Evolutionary conservation across 1,140 invertebrate species (phyloP).

Genomic region (Xylocopa sonorina): DNA sequence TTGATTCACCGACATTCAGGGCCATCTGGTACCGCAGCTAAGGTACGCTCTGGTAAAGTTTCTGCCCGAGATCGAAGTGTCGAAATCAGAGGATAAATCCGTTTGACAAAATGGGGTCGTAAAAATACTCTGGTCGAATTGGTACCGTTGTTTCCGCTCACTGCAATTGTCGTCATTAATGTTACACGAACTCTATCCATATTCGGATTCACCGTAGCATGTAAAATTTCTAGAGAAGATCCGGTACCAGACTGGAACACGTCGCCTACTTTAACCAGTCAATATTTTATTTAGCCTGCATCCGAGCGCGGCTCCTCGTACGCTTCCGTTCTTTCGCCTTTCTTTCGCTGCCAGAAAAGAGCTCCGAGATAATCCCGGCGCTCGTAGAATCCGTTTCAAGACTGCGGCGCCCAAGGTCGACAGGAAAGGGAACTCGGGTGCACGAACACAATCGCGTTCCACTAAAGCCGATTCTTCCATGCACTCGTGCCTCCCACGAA

Average conservation of each 20-base stretch:
- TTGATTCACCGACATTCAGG: too few species aligned
- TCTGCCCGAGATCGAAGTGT: not conserved
- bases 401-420: constrained; percentile 22
- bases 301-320: not conserved
- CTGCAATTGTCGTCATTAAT: constrained; percentile 1
- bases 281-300: constrained; percentile 26
- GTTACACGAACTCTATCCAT: constrained; percentile 10
- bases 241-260: too few species aligned
- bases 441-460: constrained; percentile 4
- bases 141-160: not conserved
- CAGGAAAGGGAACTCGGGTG: constrained; percentile 21
- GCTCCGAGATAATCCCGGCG: constrained; percentile 15
- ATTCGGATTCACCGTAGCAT: not conserved
- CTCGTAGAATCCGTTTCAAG: constrained; percentile 38
- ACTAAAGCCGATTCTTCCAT: not conserved
- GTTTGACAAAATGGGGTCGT: not conserved
- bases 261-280: not conserved
- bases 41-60: too few species aligned
- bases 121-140: not conserved
- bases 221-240: not conserved
- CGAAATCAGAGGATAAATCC: not conserved
- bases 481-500: too few species aligned
- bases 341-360: not conserved
- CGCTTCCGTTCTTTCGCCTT: not conserved
- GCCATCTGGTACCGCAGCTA: too few species aligned